A percentile compares a stretch with the other conserved stretches of the same genome.
Evolutionary conservation across 2,888 invertebrate genomes (phyloP).

Genomic region (Papilio protenor): DNA sequence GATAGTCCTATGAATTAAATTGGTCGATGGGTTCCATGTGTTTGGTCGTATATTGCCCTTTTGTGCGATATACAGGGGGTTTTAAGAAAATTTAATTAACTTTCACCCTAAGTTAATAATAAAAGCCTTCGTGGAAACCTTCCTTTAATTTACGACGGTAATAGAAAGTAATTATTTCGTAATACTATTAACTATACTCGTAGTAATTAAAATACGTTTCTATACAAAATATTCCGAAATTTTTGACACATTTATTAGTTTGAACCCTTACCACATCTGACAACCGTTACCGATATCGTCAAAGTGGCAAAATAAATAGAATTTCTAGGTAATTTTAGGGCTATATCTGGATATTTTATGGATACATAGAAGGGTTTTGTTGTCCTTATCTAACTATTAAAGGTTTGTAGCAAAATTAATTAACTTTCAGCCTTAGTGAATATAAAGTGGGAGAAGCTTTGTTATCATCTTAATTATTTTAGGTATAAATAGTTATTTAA

Average conservation of each 20-base stretch:
- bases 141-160: conserved; percentile 34
- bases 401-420: conserved; percentile 29
- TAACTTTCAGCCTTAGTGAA: conserved; percentile 23
- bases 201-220: background rate
- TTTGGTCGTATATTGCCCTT: conserved; percentile 16
- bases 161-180: conserved; percentile 22
- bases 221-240: background rate
- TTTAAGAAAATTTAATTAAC: conserved; percentile 55
- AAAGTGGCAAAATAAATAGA: background rate
- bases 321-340: background rate
- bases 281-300: no score
- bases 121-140: conserved; percentile 24
- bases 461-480: background rate
- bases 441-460: conserved; percentile 18
- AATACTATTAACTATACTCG: background rate
- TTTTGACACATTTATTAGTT: no score
- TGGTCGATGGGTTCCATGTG: background rate
- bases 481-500: background rate
- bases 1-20: background rate
- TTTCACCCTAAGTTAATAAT: conserved; percentile 50
- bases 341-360: background rate
- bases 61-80: conserved; percentile 25
- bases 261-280: no score
- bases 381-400: conserved; percentile 34
- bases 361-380: background rate